Base-by-base conservation (phyloP, 2,113 vertebrate species). In the Panurus biarmicus region DNA sequence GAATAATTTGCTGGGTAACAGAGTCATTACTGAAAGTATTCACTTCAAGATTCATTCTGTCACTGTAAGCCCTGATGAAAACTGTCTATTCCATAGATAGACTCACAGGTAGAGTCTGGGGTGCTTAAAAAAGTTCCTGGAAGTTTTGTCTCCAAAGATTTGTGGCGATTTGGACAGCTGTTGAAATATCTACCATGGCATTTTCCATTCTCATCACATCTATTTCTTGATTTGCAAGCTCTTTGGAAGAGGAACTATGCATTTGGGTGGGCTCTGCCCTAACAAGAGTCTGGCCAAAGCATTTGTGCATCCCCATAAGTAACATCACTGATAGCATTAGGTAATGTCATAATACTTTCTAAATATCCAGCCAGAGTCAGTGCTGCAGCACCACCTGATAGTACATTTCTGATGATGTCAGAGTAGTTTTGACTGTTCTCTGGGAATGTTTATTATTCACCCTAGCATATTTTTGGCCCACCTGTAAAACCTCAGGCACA, bases 1-100 rank as follows among this genome's bases (percentile, higher is more conserved):
- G 56, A 88, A 62, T 83, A 36, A 67, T 71, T 56, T 92, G 79
- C 78, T 87, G 36, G 10, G 40, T 85, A 73, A 71, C 28, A 62
- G 14, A 71, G 51, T 56, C 33, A 48, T 85, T 73, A 66, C 48
- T 80, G 88, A 40, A 51, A 47, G 25, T 38, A 60, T 48, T 95
- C 29, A 31, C 38, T 85, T 66, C 38, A 47, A 87, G 62, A 82
- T 65, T 31, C 19, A 56, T 83, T 76, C 56, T 8, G 5, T 42
- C 1, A 3, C 42, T 71, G 13, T 81, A 87, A 90, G 29, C 38
- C 31, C 35, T 48, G 33, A 70, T 64, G 31, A 60, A 79, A 85
- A 76, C 28, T 60, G 14, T n/a, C 24, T 80, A 1, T 44, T 85
- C 67, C 31, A 70, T 22, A 73, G 51, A 79, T 13, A 66, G 11